phyloP scores from a whole-genome alignment of 2,888 invertebrate species.

The Acronicta leporina region DNA sequence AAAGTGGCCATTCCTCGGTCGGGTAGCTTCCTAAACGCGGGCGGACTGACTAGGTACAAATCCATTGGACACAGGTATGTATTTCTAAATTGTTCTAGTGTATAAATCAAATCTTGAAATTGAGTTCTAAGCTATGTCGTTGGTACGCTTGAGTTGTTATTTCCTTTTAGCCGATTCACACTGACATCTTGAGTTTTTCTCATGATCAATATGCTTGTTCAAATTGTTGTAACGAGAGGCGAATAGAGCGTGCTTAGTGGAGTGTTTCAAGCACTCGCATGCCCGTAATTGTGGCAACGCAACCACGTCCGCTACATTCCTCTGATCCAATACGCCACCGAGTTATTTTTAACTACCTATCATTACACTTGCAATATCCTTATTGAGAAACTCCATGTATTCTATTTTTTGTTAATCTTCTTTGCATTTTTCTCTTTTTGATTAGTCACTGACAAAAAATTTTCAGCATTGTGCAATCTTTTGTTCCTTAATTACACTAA shows the following conservation, averaged over 20 bases:
- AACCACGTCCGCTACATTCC: conserved; percentile 82
- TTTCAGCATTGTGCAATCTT: conserved; percentile 17
- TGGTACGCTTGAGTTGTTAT: conserved; percentile 66
- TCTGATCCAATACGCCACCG: conserved; percentile 70
- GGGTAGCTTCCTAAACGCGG: conserved; percentile 95
- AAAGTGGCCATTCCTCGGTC: conserved; percentile 96
- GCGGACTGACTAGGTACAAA: conserved; percentile 93
- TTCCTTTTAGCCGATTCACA: conserved; percentile 68
- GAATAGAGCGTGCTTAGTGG: conserved; percentile 75
- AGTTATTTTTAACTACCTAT: conserved; percentile 57
- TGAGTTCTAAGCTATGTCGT: conserved; percentile 61
- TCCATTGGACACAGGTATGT: conserved; percentile 91
- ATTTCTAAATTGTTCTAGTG: conserved; percentile 60
- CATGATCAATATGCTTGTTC: conserved; percentile 65
- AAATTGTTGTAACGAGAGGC: conserved; percentile 73
- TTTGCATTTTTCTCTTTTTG: conserved; percentile 12
- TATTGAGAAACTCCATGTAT: conserved; percentile 49
- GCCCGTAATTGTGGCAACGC: conserved; percentile 78
- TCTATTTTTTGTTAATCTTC: conserved; percentile 26
- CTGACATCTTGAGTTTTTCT: conserved; percentile 68
- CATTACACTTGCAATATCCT: conserved; percentile 59
- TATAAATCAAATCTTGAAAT: conserved; percentile 61
- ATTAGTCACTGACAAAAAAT: conserved; percentile 26
- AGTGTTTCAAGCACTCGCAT: conserved; percentile 80
- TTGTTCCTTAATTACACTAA: not conserved